Conservation (phyloP, 2,113 vertebrate genomes). For the Plecturocebus donacophilus region DNA sequence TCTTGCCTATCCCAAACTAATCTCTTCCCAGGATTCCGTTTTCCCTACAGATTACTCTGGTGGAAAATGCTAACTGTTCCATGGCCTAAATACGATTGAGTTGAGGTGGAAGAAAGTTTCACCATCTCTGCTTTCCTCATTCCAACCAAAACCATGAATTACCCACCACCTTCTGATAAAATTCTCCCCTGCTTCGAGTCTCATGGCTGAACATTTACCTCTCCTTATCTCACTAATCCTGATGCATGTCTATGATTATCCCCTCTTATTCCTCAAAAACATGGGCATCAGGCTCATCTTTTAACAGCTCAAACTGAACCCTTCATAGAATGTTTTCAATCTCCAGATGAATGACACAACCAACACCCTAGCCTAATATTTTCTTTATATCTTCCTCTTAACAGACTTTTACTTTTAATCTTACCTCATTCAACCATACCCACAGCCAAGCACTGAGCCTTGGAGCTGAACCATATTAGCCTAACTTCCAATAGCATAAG, state of each 20-base stretch:
- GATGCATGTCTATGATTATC: neutral
- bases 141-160: neutral
- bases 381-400: neutral
- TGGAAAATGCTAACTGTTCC: neutral
- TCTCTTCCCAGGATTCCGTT: neutral
- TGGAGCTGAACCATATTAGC: neutral
- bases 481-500: rapidly evolving
- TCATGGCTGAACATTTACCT: neutral
- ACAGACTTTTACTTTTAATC: neutral
- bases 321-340: neutral
- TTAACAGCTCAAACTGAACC: neutral
- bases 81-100: neutral
- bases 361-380: neutral
- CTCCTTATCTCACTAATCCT: neutral
- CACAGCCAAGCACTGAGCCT: neutral
- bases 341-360: neutral
- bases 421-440: neutral
- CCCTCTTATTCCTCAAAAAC: neutral
- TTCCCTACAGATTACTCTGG: neutral
- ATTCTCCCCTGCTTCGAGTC: neutral
- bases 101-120: neutral
- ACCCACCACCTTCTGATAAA: neutral
- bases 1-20: neutral
- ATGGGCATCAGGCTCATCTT: neutral
- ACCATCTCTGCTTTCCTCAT: neutral